Percentiles rank a stretch among this genome's conserved stretches.
These are phyloP conservation scores for Pentamera pediparva DNA, from an alignment of 53 echinoderm and acorn worm genomes.

Conservation along the genomic window DNA sequence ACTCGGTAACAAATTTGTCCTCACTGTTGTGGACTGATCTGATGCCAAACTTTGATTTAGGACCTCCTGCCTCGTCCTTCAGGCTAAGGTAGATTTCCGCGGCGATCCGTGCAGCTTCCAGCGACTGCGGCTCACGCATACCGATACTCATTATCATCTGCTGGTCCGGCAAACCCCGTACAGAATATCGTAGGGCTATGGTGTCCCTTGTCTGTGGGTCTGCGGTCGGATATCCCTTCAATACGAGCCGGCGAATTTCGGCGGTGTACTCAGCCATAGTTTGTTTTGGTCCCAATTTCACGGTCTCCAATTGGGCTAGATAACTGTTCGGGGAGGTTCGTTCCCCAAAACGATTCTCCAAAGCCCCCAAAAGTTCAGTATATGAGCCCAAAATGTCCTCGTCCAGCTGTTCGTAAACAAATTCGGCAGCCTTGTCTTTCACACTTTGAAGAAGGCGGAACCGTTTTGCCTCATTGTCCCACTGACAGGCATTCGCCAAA, in stretches of 20 bases:
- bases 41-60: neutral
- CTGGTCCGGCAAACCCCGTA: slow-evolving; percentile 28
- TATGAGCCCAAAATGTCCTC: neutral
- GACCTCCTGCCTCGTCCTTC: neutral
- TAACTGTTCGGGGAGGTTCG: neutral
- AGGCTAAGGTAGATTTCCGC: slow-evolving; percentile 27
- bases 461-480: neutral
- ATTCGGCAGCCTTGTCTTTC: neutral
- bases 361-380: neutral
- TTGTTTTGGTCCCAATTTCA: neutral
- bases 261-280: slow-evolving; percentile 19
- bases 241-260: slow-evolving; percentile 9
- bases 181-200: slow-evolving; percentile 28
- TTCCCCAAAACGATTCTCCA: neutral
- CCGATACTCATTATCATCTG: slow-evolving; percentile 23
- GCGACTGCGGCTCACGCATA: slow-evolving; percentile 28
- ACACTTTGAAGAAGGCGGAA: no score
- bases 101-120: slow-evolving; percentile 30
- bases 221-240: slow-evolving; percentile 23
- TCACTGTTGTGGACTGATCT: neutral
- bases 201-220: slow-evolving; percentile 30
- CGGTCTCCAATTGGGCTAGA: neutral
- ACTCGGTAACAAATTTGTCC: neutral
- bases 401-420: neutral
- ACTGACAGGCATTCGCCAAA: neutral